Base-by-base conservation (phyloP, 2,797 vertebrate genomes). In the Echeneis naucrates region DNA sequence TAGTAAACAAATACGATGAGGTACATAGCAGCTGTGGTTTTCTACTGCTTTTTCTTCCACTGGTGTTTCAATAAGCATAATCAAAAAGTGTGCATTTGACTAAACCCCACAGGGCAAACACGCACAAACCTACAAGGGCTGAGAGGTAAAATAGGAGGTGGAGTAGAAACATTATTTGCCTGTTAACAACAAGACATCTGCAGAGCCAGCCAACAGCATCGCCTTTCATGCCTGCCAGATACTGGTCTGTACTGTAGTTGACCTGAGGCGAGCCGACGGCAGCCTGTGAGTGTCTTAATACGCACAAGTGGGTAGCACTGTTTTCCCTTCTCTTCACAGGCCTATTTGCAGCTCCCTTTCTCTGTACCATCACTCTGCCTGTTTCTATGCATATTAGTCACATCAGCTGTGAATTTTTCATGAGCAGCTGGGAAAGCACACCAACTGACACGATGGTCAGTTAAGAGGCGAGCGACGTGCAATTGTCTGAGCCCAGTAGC, bases 381-480 rank as follows among this genome's bases (percentile, higher is more conserved):
- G 21, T 19, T 26, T 74, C 73, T 61, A 23, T 12, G 50, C 33
- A 67, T 61, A 65, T 79, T 47, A 67, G 54, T 17, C 69, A 87
- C 65, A 58, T 40, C 57, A 66, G 69, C 64, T 74, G 82, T 80
- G 71, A 50, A 87, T 85, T 83, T 75, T 86, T 83, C 55, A 72
- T 55, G 65, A 38, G 73, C 66, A 37, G 82, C 45, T 57, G 37
- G 42, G 77, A 77, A 78, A 68, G 64, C 26, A 24, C 57, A 2
- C 71, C 69, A 74, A 81, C 74, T 69, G 74, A 73, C 23, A 5
- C 12, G 26, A 56, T 63, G 58, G 78, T 56, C 64, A 32, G 56
- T 4, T 1, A 32, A 70, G 65, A 78, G 79, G 81, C 37, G 38
- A 71, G 69, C 72, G 80, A 72, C 64, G 70, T 73, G n/a, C n/a